phyloP scores from a whole-genome alignment of 2,113 vertebrate species.

The Gobiocypris rarus region DNA sequence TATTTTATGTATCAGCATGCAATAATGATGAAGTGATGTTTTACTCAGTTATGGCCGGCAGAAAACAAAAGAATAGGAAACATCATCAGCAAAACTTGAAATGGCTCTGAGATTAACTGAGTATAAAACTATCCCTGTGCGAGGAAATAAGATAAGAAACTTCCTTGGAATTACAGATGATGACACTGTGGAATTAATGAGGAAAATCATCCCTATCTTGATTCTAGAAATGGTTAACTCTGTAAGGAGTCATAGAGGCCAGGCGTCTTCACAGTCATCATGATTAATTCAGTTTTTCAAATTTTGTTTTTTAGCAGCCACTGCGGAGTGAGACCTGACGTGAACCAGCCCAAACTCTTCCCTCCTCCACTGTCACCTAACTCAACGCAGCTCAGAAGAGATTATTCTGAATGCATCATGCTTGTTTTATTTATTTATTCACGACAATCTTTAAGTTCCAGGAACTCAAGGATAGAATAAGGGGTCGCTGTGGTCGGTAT shows the following conservation, averaged over 20 bases:
- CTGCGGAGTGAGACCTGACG: background rate
- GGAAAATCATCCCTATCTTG: background rate
- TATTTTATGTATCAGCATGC: background rate
- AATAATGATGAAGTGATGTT: too few relatives aligned
- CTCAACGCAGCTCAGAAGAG: background rate
- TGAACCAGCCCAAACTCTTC: background rate
- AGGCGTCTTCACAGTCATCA: background rate
- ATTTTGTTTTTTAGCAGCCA: background rate
- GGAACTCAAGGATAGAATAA: constrained; percentile 11
- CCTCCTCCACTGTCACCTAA: background rate
- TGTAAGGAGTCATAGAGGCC: background rate
- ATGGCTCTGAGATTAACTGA: too few relatives aligned
- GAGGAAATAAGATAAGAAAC: background rate
- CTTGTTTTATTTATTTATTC: background rate
- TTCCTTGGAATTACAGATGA: background rate
- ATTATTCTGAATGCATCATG: background rate
- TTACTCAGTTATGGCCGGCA: too few relatives aligned
- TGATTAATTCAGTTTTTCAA: background rate
- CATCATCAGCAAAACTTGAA: too few relatives aligned
- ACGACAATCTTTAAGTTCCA: constrained; percentile 2
- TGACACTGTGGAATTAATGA: constrained; percentile 7
- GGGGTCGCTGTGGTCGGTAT: background rate
- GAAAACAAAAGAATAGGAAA: too few relatives aligned
- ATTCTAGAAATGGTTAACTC: background rate
- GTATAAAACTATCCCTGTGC: too few relatives aligned